A percentile compares a stretch with the other conserved stretches of the same genome.
Conservation (phyloP, 2,113 vertebrate genomes). For the Isichthys henryi region DNA sequence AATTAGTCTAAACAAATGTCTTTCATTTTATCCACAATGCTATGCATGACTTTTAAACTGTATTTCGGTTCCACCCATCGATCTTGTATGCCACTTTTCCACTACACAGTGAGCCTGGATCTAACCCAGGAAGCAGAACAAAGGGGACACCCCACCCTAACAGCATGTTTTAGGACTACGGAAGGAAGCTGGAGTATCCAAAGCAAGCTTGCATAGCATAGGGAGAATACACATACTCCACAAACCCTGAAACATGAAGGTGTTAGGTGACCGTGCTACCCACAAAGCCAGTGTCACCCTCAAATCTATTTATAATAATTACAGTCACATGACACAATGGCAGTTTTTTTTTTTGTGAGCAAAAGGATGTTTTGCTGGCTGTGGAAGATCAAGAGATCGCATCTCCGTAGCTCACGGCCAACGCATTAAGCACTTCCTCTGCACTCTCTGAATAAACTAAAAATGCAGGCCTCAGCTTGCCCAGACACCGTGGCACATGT, state of each 20-base stretch:
- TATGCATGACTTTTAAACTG: background rate
- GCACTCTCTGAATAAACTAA: background rate
- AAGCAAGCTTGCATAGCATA: background rate
- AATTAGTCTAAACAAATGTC: conserved; percentile 30
- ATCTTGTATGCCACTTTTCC: background rate
- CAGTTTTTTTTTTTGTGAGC: background rate
- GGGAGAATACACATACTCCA: background rate
- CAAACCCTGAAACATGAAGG: background rate
- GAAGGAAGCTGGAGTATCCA: background rate
- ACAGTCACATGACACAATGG: background rate
- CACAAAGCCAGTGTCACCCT: background rate
- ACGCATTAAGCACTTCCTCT: background rate
- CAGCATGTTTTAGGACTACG: background rate
- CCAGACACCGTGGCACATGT: background rate
- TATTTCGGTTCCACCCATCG: no score
- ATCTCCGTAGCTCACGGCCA: background rate
- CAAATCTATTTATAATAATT: background rate
- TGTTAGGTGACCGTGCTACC: background rate
- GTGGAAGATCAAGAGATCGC: background rate
- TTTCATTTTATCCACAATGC: background rate
- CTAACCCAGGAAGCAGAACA: background rate
- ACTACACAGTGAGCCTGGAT: background rate
- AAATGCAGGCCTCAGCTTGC: background rate
- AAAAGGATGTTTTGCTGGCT: background rate
- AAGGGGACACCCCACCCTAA: background rate